phyloP scores from a whole-genome alignment of 1,140 invertebrate species.

The Halictus rubicundus region DNA sequence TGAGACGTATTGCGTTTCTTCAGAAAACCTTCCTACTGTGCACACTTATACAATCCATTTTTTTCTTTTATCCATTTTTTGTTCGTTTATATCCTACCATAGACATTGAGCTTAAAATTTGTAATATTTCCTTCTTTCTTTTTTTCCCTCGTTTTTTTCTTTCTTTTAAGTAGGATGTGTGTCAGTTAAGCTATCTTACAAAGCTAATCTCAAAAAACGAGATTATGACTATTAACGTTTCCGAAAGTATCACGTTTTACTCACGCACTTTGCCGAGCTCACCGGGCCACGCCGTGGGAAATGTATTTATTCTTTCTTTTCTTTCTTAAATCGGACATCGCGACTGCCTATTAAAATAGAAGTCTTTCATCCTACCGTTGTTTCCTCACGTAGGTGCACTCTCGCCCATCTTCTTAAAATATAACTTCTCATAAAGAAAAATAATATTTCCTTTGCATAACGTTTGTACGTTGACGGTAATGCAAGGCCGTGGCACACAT shows the following conservation, averaged over 20 bases:
- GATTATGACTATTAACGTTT: constrained; percentile 61
- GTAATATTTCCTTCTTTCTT: constrained; percentile 10
- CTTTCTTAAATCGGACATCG: constrained; percentile 34
- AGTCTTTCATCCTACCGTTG: constrained; percentile 50
- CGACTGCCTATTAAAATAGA: constrained; percentile 64
- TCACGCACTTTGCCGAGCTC: constrained; percentile 45
- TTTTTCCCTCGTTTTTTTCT: constrained; percentile 23
- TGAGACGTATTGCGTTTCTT: constrained; percentile 38
- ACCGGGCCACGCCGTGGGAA: constrained; percentile 41
- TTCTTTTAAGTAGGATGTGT: constrained; percentile 51
- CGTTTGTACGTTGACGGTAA: constrained; percentile 68
- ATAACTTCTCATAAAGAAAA: constrained; percentile 68
- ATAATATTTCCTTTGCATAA: constrained; percentile 60
- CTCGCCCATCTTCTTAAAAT: constrained; percentile 54
- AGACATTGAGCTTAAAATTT: constrained; percentile 63
- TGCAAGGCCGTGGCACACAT: constrained; percentile 68
- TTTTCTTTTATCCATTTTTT: constrained; percentile 50
- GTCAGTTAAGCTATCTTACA: constrained; percentile 61
- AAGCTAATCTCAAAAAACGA: constrained; percentile 65
- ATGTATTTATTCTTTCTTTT: constrained; percentile 36
- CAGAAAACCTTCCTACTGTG: constrained; percentile 55
- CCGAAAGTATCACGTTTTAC: constrained; percentile 60
- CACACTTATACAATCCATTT: constrained; percentile 45
- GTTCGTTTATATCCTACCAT: constrained; percentile 32
- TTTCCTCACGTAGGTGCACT: constrained; percentile 40